Percentiles rank a stretch among this genome's conserved stretches.
Evolutionary conservation across 2,797 vertebrate species (phyloP).

Genomic region (Macroramphosus scolopax): DNA sequence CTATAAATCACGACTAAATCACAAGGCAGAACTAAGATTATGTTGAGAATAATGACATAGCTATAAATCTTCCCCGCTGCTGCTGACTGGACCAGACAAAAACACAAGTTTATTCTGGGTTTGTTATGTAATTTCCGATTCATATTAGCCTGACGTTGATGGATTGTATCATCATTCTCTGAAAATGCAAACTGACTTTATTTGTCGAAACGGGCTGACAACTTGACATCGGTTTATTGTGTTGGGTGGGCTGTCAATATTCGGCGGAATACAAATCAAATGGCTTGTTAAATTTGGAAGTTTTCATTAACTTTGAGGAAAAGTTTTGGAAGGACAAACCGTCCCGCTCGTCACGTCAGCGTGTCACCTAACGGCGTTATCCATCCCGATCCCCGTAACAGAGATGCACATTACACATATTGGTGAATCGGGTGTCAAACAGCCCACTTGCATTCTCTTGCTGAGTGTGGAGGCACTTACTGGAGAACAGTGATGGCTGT

Average conservation of each 20-base stretch:
- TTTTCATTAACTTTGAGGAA: conserved; percentile 40
- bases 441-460: conserved; percentile 35
- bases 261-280: conserved; percentile 36
- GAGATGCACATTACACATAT: conserved; percentile 29
- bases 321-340: conserved; percentile 37
- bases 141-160: conserved; percentile 75
- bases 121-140: conserved; percentile 70
- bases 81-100: conserved; percentile 66
- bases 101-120: conserved; percentile 57
- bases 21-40: conserved; percentile 71
- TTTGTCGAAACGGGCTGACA: conserved; percentile 61
- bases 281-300: conserved; percentile 43
- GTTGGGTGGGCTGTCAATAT: conserved; percentile 47
- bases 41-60: conserved; percentile 72
- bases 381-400: not conserved
- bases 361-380: not conserved
- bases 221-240: conserved; percentile 58
- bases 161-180: conserved; percentile 68
- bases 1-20: conserved; percentile 75
- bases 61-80: conserved; percentile 74
- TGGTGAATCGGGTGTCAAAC: conserved; percentile 34
- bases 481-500: conserved; percentile 50
- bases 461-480: conserved; percentile 37
- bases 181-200: conserved; percentile 68
- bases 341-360: conserved; percentile 6